Base-by-base conservation (phyloP, 2,888 invertebrate species). In the Eupithecia pulchellata region DNA sequence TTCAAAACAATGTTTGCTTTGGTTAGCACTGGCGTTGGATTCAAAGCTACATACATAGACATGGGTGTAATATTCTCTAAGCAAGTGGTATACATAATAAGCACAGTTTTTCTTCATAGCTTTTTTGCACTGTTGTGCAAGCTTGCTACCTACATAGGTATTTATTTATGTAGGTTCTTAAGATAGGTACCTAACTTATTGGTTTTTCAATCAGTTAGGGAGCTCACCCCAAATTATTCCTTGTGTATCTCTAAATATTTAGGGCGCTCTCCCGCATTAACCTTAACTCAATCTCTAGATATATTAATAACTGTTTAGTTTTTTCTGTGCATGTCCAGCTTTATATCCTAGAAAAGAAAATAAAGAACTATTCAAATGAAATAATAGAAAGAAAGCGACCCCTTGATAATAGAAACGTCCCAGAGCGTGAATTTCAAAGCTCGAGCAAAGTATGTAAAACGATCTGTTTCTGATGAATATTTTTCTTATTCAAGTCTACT, bases 31-130 rank as follows among this genome's bases (percentile, higher is more conserved):
- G 58, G 66, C 42, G 69, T 61, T 55, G 39, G 42, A 25, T 47
- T 62, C 27, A 66, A 66, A 66, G 55, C 73, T 75, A 73, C 69
- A 74, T 77, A 75, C 73, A 70, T 69, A 75, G 62, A 72, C 58
- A 52, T 32, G 20, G 34, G 34, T 30, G 34, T 20, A 34, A 20
- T 34, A 13, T 32, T n/a, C 60, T 29, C 29, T n/a, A 17, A 11
- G 61, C 34, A 36, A 61, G n/a, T 61, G 20, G 34, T 47, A 20
- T 47, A 17, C 17, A 2, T 17, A 3, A 8, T 39, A 2, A 39
- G 11, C 39, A 6, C 39, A 32, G n/a, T n/a, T n/a, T n/a, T n/a
- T n/a, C n/a, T n/a, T n/a, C n/a, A n/a, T n/a, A n/a, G n/a, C n/a
- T n/a, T n/a, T n/a, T n/a, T n/a, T n/a, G n/a, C n/a, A n/a, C 42